Percentiles rank a stretch among this genome's conserved stretches.
These are phyloP conservation scores for Xestia sexstrigata DNA, from an alignment of 2,888 invertebrate genomes.

Conservation along the genomic window DNA sequence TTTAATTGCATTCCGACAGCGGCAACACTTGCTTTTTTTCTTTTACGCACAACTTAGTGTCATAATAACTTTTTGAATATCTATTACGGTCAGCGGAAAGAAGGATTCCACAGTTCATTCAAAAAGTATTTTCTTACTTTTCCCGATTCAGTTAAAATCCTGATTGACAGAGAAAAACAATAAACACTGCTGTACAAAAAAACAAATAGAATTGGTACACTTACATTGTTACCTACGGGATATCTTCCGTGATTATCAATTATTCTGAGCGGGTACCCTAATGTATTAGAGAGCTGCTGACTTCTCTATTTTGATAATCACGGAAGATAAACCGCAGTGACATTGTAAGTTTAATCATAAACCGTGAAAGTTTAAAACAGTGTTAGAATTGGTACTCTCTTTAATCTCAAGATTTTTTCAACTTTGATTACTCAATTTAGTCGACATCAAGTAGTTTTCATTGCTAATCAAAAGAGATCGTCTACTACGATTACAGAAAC, in stretches of 20 bases:
- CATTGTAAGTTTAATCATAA: no score
- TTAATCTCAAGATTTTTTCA: not conserved
- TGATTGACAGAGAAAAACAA: not conserved
- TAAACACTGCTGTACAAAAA: not conserved
- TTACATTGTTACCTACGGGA: no score
- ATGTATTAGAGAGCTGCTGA: no score
- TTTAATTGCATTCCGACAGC: slow-evolving; percentile 68
- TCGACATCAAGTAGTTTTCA: slow-evolving; percentile 33
- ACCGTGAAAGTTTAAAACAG: no score
- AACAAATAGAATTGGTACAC: not conserved
- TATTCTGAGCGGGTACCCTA: no score
- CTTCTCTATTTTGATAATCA: no score
- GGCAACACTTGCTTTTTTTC: slow-evolving; percentile 48
- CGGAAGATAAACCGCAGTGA: no score
- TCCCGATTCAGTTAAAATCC: not conserved
- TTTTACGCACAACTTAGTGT: slow-evolving; percentile 47
- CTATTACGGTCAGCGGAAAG: slow-evolving; percentile 21
- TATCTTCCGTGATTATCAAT: no score
- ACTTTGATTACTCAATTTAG: slow-evolving; percentile 23
- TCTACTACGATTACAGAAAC: slow-evolving; percentile 34
- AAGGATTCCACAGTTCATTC: not conserved
- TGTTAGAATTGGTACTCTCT: not conserved
- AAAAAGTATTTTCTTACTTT: not conserved
- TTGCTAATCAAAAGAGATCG: slow-evolving; percentile 39
- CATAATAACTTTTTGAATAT: slow-evolving; percentile 42